phyloP scores from a whole-genome alignment of 2,888 invertebrate genomes.

The Eupithecia insigniata region DNA sequence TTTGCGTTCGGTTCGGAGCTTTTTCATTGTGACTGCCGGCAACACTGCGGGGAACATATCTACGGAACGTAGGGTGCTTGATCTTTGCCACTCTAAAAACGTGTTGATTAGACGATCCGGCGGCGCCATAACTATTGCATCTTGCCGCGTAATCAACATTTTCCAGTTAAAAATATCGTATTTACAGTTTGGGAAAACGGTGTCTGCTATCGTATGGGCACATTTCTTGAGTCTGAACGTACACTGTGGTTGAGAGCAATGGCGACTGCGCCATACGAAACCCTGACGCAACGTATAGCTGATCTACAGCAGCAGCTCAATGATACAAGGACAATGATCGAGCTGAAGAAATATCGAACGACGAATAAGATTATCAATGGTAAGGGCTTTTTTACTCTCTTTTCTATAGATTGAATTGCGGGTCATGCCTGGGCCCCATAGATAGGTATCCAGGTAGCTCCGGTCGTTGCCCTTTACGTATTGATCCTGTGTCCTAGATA shows the following conservation, averaged over 20 bases:
- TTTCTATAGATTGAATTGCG: neutral
- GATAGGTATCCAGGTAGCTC: neutral
- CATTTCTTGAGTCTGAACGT: conserved; percentile 91
- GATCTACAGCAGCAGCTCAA: conserved; percentile 86
- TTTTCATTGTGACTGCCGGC: no score
- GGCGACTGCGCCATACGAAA: conserved; percentile 92
- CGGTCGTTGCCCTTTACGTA: conserved; percentile 3
- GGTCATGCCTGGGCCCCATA: neutral
- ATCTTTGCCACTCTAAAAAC: neutral
- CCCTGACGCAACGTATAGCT: conserved; percentile 89
- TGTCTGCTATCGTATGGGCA: conserved; percentile 90
- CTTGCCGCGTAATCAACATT: no score
- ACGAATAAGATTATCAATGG: conserved; percentile 89
- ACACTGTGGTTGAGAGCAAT: conserved; percentile 94
- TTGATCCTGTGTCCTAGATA: conserved; percentile 18
- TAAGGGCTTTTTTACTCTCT: conserved; percentile 56
- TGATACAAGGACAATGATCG: conserved; percentile 86
- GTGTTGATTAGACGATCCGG: neutral
- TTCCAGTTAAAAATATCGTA: neutral
- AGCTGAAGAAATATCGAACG: conserved; percentile 88
- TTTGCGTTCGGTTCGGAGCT: no score
- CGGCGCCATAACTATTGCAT: neutral
- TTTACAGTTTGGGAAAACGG: conserved; percentile 92
- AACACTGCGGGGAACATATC: no score
- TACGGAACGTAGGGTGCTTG: no score